Base-by-base conservation (phyloP, 2,888 invertebrate species). In the Pilophorus perplexus region DNA sequence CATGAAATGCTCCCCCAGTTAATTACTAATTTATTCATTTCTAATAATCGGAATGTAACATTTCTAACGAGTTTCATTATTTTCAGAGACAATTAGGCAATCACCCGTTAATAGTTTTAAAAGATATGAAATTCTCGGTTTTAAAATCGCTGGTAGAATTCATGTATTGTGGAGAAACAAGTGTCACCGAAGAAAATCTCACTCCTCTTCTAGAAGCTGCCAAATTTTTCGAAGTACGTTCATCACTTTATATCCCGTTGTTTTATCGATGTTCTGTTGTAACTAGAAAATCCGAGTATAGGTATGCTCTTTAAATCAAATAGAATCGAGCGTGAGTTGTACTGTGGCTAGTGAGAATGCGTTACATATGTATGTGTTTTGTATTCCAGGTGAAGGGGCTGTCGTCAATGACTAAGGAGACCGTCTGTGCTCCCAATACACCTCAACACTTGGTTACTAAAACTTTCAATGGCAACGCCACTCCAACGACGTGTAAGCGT, bases 121-220 rank as follows among this genome's bases (percentile, higher is more conserved):
- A 84, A 71, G 87, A 88, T 74, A 82, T 87, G 80, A 83, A 85
- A 74, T 87, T 87, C 76, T 81, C 82, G 72, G 85, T 87, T 27
- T 77, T 88, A 67, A 87, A 86, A 77, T 84, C 85, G 52, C 79
- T 88, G 68, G 83, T 88, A 28, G 88, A 88, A 75, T 88, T 87
- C 73, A 88, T 88, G 84, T 88, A 88, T 74, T 87, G 85, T 73
- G 88, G 88, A 1, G 86, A 87, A 79, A 87, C 87, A 1, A 83
- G 84, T 71, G 83, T 88, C 71, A 78, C 83, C 57, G 85, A 86
- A 75, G 84, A 85, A 72, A 82, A 86, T 75, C 78, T 87, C 71
- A 84, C 85, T 72, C 84, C 86, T 72, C 75, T 88, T 54, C 81
- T 87, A 50, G 84, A 86, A 64, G 86, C 87, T 5, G 86, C 87